Evolutionary conservation across 92 coral and sea anemone genomes (phyloP).

Genomic region (Bergia puertoricense): DNA sequence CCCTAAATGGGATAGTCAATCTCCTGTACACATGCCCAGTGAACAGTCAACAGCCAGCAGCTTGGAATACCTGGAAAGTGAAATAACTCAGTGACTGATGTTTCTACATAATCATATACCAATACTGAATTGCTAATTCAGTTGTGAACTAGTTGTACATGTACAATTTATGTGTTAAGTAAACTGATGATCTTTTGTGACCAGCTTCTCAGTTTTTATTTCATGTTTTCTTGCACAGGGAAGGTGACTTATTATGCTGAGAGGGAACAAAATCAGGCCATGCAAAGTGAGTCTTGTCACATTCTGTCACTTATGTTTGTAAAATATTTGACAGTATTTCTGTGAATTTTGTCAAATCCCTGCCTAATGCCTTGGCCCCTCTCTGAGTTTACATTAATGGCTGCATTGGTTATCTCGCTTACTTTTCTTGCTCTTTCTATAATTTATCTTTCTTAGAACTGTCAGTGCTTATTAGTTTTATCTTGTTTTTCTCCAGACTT

Average conservation of each 20-base stretch:
- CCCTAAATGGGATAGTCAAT: no score
- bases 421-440: background rate
- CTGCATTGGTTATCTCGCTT: background rate
- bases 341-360: background rate
- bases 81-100: background rate
- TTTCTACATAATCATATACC: background rate
- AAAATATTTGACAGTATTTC: background rate
- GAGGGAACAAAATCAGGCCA: constrained; percentile 22
- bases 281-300: constrained; percentile 29
- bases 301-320: background rate
- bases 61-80: no score
- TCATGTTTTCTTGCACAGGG: constrained; percentile 17
- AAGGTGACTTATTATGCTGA: constrained; percentile 18
- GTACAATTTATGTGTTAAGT: background rate
- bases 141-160: background rate
- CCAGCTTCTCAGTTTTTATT: no score
- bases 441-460: background rate
- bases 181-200: background rate
- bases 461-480: background rate
- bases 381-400: background rate
- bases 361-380: no score
- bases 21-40: no score
- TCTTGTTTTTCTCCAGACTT: constrained; percentile 17
- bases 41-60: no score
- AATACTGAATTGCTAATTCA: background rate